phyloP scores from a whole-genome alignment of 2,797 vertebrate genomes.

The Gadopsis bispinosus region DNA sequence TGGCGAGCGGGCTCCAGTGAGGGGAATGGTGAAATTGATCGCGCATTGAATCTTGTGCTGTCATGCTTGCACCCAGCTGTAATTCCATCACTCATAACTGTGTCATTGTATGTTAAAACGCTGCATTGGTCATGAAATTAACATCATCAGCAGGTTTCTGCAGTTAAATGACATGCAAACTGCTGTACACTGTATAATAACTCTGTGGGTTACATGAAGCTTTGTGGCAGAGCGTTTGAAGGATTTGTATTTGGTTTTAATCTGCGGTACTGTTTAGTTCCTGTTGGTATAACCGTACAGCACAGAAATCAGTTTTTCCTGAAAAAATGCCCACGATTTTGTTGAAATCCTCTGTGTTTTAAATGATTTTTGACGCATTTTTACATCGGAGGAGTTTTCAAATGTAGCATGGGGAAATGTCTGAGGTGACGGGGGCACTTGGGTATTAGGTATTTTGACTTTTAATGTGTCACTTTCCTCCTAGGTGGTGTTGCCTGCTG shows the following conservation, averaged over 20 bases:
- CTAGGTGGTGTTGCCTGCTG: conserved; percentile 94
- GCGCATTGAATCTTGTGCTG: conserved; percentile 15
- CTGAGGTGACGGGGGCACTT: neutral
- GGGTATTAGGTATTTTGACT: conserved; percentile 9
- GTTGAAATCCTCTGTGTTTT: neutral
- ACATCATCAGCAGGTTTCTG: neutral
- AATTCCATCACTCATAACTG: neutral
- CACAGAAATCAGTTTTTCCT: neutral
- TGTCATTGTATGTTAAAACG: neutral
- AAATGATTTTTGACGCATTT: conserved; percentile 12
- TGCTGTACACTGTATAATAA: neutral
- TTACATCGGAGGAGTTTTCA: conserved; percentile 3
- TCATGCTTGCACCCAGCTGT: neutral
- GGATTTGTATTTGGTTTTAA: neutral
- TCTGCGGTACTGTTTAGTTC: neutral
- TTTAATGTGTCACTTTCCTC: conserved; percentile 22
- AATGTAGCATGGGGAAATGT: conserved; percentile 12
- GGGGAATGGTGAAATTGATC: conserved; percentile 53
- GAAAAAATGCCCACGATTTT: neutral
- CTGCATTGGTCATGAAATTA: neutral
- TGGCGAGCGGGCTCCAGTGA: neutral
- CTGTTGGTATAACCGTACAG: neutral
- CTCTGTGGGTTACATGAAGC: neutral
- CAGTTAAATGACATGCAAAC: neutral
- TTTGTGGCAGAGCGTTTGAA: neutral